phyloP scores from a whole-genome alignment of 2,888 invertebrate species.

The Geophilus truncorum region DNA sequence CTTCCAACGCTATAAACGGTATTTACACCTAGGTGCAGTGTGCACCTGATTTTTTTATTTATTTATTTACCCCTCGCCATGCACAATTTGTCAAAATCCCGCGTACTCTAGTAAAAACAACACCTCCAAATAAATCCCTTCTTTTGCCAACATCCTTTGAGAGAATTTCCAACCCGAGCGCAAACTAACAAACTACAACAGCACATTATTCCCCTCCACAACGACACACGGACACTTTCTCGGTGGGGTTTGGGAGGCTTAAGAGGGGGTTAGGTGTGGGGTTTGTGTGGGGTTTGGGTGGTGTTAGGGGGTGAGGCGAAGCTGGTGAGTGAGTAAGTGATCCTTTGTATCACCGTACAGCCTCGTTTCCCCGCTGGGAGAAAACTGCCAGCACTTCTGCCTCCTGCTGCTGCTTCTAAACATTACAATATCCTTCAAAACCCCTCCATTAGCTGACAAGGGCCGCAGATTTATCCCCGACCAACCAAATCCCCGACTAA shows the following conservation, averaged over 20 bases:
- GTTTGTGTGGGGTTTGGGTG: constrained; percentile 1
- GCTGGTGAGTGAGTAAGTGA: not conserved
- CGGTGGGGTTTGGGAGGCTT: not conserved
- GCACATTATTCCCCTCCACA: too few species aligned
- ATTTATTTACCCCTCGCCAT: too few species aligned
- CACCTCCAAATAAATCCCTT: not conserved
- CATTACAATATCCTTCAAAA: constrained; percentile 18
- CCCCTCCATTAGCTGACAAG: constrained; percentile 14
- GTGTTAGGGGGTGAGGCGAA: not conserved
- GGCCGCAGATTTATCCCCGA: constrained; percentile 2
- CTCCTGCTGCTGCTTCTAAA: not conserved
- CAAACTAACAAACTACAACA: not conserved
- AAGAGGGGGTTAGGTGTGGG: not conserved
- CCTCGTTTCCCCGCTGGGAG: not conserved
- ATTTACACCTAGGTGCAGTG: too few species aligned
- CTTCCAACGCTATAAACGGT: too few species aligned
- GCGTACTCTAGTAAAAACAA: not conserved
- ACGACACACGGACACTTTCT: too few species aligned
- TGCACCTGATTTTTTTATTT: too few species aligned
- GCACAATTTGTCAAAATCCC: not conserved
- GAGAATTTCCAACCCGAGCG: not conserved
- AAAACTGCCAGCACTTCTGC: not conserved
- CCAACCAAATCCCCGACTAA: not conserved
- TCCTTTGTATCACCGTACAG: not conserved
- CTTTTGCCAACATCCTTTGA: not conserved